Base-by-base conservation (phyloP, 2,888 invertebrate genomes). In the Choreutis nemorana region DNA sequence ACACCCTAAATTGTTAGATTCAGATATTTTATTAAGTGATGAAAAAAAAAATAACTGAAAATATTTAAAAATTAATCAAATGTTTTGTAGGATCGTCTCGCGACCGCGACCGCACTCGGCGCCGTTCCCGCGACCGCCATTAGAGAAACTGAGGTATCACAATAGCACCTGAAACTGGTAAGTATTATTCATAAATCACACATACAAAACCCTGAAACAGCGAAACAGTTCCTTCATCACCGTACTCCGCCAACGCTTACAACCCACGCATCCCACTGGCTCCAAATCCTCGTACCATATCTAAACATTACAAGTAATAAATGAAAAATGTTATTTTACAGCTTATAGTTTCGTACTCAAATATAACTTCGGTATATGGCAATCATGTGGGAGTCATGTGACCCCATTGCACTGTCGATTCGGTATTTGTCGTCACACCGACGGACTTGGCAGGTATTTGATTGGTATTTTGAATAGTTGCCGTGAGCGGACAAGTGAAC, bases 111-210 rank as follows among this genome's bases (percentile, higher is more conserved):
- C 33, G 35, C 8, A 70, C 77, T 29, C 66, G 77, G 32, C 72
- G 77, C 31, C 73, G 78, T 32, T 75, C 75, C 23, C 75, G 78
- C 48, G 73, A 73, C 39, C 78, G 78, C 47, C 73, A 72, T 57
- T 75, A 72, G 66, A 55, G 44, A 61, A 61, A 60, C 75, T 68
- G 80, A 80, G 80, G 80, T 80, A 80, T 80, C 80, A 71, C 80
- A 78, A 68, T 36, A 62, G 62, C 68, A 45, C 68, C 72, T 59
- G 47, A 45, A 55, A 59, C 53, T 60, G 78, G 80, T 80, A 77
- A 79, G 79, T 70, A 67, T 55, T 51, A 18, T 24, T 23, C 21
- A n/a, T n/a, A n/a, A n/a, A 5, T 23, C 13, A 23, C 25, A 29
- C 14, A 11, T 4, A 14, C 7, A 8, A 23, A 23, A n/a, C n/a